Conservation (phyloP, 1,140 invertebrate genomes). For the Leptinotarsa undecemlineata region DNA sequence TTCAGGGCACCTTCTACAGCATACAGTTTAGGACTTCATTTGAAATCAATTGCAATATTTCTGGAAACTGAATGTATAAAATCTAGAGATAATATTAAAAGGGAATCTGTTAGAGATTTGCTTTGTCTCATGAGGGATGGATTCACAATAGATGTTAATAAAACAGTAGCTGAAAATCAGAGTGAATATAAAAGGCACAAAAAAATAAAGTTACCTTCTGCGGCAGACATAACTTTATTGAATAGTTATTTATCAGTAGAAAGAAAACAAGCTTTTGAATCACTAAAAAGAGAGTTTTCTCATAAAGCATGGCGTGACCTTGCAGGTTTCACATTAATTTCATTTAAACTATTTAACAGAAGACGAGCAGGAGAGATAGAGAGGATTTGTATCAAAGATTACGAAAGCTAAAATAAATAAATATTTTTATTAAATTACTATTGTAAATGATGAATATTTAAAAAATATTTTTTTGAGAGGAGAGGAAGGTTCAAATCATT, state of each 20-base stretch:
- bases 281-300: neutral
- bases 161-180: neutral
- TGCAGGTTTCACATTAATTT: neutral
- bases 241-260: neutral
- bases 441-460: no score
- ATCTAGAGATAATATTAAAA: neutral
- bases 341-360: neutral
- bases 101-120: constrained; percentile 1
- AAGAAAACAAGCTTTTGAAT: constrained; percentile 3
- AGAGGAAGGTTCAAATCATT: no score
- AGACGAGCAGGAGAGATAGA: neutral
- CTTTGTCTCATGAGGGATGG: constrained; percentile 3
- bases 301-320: constrained; percentile 4
- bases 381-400: neutral
- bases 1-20: constrained; percentile 1
- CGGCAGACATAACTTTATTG: neutral
- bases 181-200: neutral
- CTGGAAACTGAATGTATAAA: neutral
- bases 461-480: no score
- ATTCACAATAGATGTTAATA: neutral
- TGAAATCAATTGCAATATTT: constrained; percentile 5
- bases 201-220: neutral
- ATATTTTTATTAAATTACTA: neutral
- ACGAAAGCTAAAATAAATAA: neutral
- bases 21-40: constrained; percentile 2